A percentile compares a stretch with the other conserved stretches of the same genome.
Evolutionary conservation across 2,888 invertebrate species (phyloP).

Genomic region (Oeneis ivallda): DNA sequence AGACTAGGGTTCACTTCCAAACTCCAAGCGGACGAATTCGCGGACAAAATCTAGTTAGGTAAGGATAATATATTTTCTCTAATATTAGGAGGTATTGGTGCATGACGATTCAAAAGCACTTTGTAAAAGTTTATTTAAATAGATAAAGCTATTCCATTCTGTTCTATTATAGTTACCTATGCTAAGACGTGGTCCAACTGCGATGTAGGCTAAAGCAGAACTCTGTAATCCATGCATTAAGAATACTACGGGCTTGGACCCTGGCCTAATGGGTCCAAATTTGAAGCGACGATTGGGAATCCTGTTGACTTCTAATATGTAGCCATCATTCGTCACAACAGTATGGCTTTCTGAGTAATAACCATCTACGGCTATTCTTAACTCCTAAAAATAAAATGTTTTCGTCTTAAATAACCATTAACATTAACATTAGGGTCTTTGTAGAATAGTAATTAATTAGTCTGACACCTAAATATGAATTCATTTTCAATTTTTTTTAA

Average conservation of each 20-base stretch:
- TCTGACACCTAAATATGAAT: no score
- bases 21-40: no score
- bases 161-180: constrained; percentile 42
- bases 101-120: no score
- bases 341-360: constrained; percentile 48
- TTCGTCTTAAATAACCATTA: neutral
- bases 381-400: constrained; percentile 25
- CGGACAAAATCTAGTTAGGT: no score
- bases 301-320: constrained; percentile 50
- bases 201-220: constrained; percentile 42
- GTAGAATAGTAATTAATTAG: no score
- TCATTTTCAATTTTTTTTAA: no score
- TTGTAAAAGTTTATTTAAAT: neutral
- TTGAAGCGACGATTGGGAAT: constrained; percentile 46
- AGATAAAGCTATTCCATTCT: neutral
- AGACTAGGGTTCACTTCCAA: no score
- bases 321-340: constrained; percentile 49
- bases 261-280: constrained; percentile 18
- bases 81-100: no score
- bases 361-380: constrained; percentile 41
- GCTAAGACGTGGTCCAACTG: constrained; percentile 41
- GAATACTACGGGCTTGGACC: constrained; percentile 46
- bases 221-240: constrained; percentile 50
- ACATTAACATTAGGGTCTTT: no score
- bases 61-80: no score